phyloP scores from a whole-genome alignment of 2,797 vertebrate genomes.

The Epinephelus coioides region DNA sequence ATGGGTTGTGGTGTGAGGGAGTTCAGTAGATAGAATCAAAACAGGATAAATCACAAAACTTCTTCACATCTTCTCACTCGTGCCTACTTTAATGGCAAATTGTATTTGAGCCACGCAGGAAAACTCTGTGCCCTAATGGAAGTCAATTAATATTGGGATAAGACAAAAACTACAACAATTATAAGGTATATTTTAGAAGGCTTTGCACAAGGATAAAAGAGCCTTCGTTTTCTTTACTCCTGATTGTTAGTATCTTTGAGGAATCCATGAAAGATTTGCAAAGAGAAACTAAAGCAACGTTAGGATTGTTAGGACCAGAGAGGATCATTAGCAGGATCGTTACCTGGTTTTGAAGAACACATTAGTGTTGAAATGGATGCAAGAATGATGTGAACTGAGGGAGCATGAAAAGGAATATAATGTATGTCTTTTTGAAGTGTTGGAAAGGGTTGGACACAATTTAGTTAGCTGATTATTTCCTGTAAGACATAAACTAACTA shows the following conservation, averaged over 20 bases:
- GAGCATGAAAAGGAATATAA: neutral
- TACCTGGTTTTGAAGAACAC: constrained; percentile 19
- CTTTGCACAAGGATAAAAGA: constrained; percentile 4
- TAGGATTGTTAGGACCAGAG: neutral
- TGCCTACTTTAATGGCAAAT: neutral
- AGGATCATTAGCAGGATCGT: neutral
- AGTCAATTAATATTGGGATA: neutral
- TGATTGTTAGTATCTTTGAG: constrained; percentile 25
- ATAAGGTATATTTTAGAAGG: neutral
- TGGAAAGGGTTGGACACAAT: neutral
- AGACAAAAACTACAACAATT: neutral
- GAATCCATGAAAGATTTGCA: constrained; percentile 9
- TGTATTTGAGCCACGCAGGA: constrained; percentile 3
- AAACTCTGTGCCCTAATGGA: neutral
- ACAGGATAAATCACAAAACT: neutral
- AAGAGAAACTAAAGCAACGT: constrained; percentile 12
- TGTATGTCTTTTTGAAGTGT: neutral
- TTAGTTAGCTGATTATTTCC: constrained; percentile 17
- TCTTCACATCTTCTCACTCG: neutral
- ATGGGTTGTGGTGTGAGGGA: neutral
- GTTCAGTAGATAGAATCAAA: constrained; percentile 8
- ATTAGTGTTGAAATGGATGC: neutral
- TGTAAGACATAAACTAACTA: neutral
- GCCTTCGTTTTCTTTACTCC: neutral
- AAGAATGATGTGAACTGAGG: neutral